These are phyloP conservation scores for Peribatodes rhomboidaria DNA, from an alignment of 2,888 invertebrate species.

Conservation along the genomic window DNA sequence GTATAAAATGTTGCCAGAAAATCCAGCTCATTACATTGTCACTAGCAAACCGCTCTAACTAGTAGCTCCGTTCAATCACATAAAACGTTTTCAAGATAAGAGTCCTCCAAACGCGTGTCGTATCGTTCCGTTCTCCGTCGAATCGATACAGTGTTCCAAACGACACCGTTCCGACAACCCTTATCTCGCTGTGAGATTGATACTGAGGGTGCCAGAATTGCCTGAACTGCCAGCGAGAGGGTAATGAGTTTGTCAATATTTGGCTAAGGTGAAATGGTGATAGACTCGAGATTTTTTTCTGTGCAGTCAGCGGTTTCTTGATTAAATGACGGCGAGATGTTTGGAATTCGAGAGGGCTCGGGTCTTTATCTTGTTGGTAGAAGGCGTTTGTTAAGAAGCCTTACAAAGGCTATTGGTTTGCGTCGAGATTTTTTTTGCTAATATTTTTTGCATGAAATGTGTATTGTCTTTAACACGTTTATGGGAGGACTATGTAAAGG, in stretches of 20 bases:
- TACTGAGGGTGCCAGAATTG: conserved; percentile 37
- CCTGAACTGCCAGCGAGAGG: conserved; percentile 34
- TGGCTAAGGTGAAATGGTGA: conserved; percentile 36
- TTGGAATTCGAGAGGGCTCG: conserved; percentile 11
- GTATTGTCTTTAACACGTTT: too few species aligned
- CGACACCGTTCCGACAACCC: conserved; percentile 36
- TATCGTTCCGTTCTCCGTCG: conserved; percentile 26
- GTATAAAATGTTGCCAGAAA: not conserved
- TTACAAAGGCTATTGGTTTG: conserved; percentile 2
- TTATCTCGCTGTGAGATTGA: conserved; percentile 35
- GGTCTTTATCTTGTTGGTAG: conserved; percentile 27
- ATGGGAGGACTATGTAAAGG: too few species aligned
- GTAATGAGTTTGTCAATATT: conserved; percentile 40
- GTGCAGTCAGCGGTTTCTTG: conserved; percentile 35
- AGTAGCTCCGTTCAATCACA: conserved; percentile 30
- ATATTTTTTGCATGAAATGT: not conserved
- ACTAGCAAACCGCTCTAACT: conserved; percentile 10
- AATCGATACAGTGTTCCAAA: conserved; percentile 37
- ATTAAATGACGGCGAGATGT: conserved; percentile 28
- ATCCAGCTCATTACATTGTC: conserved; percentile 9
- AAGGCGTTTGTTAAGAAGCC: conserved; percentile 11
- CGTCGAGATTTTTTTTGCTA: not conserved
- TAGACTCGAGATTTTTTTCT: conserved; percentile 32
- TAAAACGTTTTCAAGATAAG: conserved; percentile 39
- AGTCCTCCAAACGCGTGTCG: conserved; percentile 35